Evolutionary conservation across 1,140 invertebrate genomes (phyloP), one percentile per base, ranked within the genome.

Genomic region (Piezodorus guildinii): DNA sequence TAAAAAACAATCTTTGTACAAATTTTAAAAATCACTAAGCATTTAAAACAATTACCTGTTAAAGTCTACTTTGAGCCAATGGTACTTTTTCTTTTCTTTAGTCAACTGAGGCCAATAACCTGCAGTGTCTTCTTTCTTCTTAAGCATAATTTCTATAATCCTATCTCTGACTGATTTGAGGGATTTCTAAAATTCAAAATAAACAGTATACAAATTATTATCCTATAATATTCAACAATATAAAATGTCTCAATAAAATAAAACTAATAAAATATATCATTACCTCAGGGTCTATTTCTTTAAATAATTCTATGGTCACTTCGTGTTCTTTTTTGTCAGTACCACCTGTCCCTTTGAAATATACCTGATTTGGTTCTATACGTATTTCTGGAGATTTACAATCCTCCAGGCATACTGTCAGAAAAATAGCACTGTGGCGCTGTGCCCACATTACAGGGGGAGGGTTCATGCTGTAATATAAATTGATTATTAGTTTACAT

Each of bases 31-130:
- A n/a, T n/a, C n/a, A n/a, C n/a, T n/a, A n/a, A n/a, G n/a, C n/a
- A n/a, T n/a, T n/a, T n/a, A n/a, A n/a, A n/a, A n/a, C n/a, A n/a
- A 30, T 39, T 3, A 64, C 54, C 94, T 93, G 70, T 91, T 88
- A 73, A 98, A 98, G 74, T 98, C 95, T 68, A 93, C 88, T 77
- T 95, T 96, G 62, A 98, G 80, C 93, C 94, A 98, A 74, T 96
- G 94, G 69, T 86, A 84, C 76, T 95, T 96, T 72, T 85, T 85
- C 69, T 87, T 88, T 68, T 91, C 90, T 76, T 90, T 90, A 27
- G 91, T 86, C 59, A 96, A 79, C 61, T 85, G 76, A 62, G 90
- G 87, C 94, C 94, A 97, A 73, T 84, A 96, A 14, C 86, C 82
- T 65, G 84, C 86, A 19, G 78, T 76, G 61, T 85, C 84, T 71